Base-by-base conservation (phyloP, 2,113 vertebrate genomes). In the Spilogale gracilis region DNA sequence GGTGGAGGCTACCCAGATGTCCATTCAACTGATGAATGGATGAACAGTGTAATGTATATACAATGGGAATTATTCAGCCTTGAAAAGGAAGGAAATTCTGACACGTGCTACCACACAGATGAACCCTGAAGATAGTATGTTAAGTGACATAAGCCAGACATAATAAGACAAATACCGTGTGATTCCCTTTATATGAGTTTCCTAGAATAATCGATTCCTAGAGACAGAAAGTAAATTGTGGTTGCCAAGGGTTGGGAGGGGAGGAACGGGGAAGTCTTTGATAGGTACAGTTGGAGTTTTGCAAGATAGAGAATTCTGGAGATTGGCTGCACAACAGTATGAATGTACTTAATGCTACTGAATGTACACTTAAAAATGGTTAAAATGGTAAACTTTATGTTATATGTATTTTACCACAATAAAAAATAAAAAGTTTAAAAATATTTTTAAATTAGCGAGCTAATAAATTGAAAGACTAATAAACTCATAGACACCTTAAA, bases 401-500 rank as follows among this genome's bases (percentile, higher is more conserved):
- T 84, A 32, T 14, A 23, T 92, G 9, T 94, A 56, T 91, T 86
- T 91, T 84, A 79, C 32, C 32, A 78, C 86, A 89, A 84, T 69
- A 45, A 30, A 85, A 69, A 76, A 82, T 54, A n/a, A 61, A 8
- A 63, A 85, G 17, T 65, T 52, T 3, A 61, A 86, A 52, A 63
- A 38, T 73, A 54, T 58, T 76, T 61, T 61, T 52, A 69, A 89
- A 52, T 84, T 74, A 90, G 38, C 52, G 8, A 79, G 9, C 45
- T 60, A 61, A 73, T 89, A 87, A 81, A 52, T 73, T 48, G 27
- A 67, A 96, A 95, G 81, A 56, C 50, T 6, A 69, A 5, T 48
- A 91, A 94, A 52, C 27, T 83, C 6, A 38, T 95, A 84, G 78
- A 96, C 85, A 76, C 16, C 25, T 81, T 54, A 43, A 88, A 84